Base-by-base conservation (phyloP, 2,113 vertebrate genomes). In the Silurus glanis region DNA sequence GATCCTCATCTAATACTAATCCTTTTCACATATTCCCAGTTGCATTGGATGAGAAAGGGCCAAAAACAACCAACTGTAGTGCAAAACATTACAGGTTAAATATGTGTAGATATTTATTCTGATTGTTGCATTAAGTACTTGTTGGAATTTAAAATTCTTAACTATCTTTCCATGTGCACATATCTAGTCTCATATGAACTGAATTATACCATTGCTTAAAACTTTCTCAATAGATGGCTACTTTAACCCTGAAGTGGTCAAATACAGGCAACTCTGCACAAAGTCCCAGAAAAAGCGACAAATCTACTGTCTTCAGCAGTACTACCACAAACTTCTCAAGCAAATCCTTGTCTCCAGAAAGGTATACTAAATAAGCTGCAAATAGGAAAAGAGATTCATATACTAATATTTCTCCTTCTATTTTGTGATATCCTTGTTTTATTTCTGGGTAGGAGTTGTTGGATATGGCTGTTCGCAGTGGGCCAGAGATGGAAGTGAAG, bases 171-270 rank as follows among this genome's bases (percentile, higher is more conserved):
- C 53, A 78, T 78, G 51, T 78, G 53, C 14, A 56, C 6, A 25
- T n/a, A 71, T 6, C 16, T 13, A 37, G 5, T 21, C 8, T 10
- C 1, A 23, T 72, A 5, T 49, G 10, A 72, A 72, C 13, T 13
- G 25, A 76, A 6, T 17, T 56, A 56, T 78, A 79, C 8, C 8
- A 37, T 10, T 23, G 53, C 28, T 45, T 2, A 80, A 28, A 59
- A 80, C 12, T 80, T 19, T 80, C 28, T 89, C 9, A 87, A 86
- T 91, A 99, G 97, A 99, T 87, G 98, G 98, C 21, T 96, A 97
- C 91, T 98, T 99, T 88, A 99, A 99, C 89, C 98, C 98, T 0
- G 97, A 99, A 83, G 98, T 99, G 83, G 98, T 99, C 86, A 98
- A 97, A 66, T 99, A 99, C 90, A 95, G 98, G 79, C 96, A 98